Base-by-base conservation (phyloP, 2,888 invertebrate genomes). In the Aporophyla lueneburgensis region DNA sequence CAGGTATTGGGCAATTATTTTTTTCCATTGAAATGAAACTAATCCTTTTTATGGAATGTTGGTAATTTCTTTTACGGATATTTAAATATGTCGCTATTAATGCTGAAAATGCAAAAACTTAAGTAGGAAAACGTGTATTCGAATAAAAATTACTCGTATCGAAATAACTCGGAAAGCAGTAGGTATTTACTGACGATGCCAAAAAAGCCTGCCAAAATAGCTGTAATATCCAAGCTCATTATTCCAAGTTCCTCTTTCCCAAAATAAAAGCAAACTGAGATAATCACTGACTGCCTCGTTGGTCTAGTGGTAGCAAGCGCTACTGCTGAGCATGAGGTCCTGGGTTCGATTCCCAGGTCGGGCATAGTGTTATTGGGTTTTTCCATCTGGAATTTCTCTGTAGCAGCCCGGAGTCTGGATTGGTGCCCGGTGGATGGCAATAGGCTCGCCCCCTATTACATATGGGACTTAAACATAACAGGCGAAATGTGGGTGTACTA, bases 11-110 rank as follows among this genome's bases (percentile, higher is more conserved):
- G 27, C 19, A 53, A 40, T 74, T n/a, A 27, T 53, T 59, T 58
- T 68, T 74, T 51, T 43, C 16, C n/a, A 46, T 24, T 75, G 14
- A 53, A 74, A 33, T 61, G 4, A 33, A 33, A 53, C 14, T 10
- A 61, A 74, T 74, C 51, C 21, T 51, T 27, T 51, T 46, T n/a
- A 14, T 19, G n/a, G 16, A n/a, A 43, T 33, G 33, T 66, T 33
- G 5, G 7, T 14, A 27, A 12, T 72, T 54, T 43, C n/a, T 33
- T n/a, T 49, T 14, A 24, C 10, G 21, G 40, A 10, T 71, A 51
- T 71, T 51, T 7, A 49, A 70, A 49, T 51, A 19, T 49, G 9
- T 40, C 19, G 33, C 1, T 40, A 21, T 6, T 40, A 1, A 24
- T 3, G 3, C 51, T 21, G 16, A 21, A 24, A 43, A 46, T 19